phyloP scores from a whole-genome alignment of 1,140 invertebrate genomes.

The Temnothorax longispinosus region DNA sequence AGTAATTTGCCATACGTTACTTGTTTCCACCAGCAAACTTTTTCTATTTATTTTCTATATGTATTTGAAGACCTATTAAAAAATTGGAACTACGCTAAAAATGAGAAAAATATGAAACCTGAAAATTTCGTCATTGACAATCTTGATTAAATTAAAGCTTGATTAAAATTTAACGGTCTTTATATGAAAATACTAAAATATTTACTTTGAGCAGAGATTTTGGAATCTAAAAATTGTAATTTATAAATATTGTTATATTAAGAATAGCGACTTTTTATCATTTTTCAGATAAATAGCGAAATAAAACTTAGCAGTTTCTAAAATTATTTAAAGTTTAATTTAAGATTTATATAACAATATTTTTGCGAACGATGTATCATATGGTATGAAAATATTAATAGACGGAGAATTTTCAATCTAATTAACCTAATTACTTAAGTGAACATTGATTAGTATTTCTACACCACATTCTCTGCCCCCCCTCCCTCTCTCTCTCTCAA shows the following conservation, averaged over 20 bases:
- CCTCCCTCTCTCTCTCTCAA: not conserved
- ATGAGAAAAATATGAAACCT: not conserved
- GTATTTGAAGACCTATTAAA: too few species aligned
- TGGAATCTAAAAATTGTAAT: not conserved
- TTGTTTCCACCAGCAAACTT: not conserved
- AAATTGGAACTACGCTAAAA: not conserved
- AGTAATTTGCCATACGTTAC: not conserved
- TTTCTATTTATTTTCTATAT: not conserved
- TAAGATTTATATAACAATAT: not conserved
- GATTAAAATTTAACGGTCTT: not conserved
- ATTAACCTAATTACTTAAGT: constrained; percentile 17
- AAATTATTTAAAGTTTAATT: not conserved
- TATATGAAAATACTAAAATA: not conserved
- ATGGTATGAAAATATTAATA: not conserved
- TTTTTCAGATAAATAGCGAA: not conserved
- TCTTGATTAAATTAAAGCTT: not conserved
- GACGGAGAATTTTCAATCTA: not conserved
- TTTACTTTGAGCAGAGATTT: not conserved
- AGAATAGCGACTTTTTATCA: not conserved
- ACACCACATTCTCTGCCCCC: not conserved
- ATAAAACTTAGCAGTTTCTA: not conserved
- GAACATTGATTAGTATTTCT: not conserved
- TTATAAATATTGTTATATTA: not conserved
- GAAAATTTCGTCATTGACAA: not conserved
- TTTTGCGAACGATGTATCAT: not conserved